A percentile compares a stretch with the other conserved stretches of the same genome.
phyloP scores from a whole-genome alignment of 2,797 vertebrate species.

The Protosalanx chinensis region DNA sequence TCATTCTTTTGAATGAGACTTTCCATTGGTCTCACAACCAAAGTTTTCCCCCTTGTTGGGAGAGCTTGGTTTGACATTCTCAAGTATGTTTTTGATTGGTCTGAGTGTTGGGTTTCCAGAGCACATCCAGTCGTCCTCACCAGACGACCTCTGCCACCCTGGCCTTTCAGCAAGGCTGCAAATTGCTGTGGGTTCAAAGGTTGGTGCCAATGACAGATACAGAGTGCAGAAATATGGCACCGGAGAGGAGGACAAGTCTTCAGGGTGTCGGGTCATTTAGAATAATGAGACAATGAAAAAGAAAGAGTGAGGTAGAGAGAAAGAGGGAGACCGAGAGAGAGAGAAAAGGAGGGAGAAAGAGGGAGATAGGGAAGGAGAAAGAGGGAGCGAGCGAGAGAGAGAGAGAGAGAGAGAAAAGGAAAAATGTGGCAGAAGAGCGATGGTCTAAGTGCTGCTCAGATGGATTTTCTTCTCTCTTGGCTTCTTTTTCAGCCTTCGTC shows the following conservation, averaged over 20 bases:
- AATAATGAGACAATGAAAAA: slow-evolving; percentile 24
- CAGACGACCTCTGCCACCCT: background rate
- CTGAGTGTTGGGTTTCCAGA: background rate
- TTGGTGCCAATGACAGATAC: slow-evolving; percentile 8
- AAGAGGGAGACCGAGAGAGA: slow-evolving; percentile 14
- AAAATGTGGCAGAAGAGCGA: slow-evolving; percentile 12
- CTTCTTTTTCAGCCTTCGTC: slow-evolving; percentile 38
- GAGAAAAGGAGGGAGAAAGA: too few relatives aligned
- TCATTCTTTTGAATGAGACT: background rate
- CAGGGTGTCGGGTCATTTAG: slow-evolving; percentile 28
- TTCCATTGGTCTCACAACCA: background rate
- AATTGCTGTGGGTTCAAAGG: slow-evolving; percentile 17
- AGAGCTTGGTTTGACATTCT: background rate
- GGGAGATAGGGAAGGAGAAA: too few relatives aligned
- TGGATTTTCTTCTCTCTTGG: background rate
- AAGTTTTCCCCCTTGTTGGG: background rate
- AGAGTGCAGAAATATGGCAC: slow-evolving; percentile 3
- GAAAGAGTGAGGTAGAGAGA: too few relatives aligned
- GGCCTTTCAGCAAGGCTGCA: slow-evolving; percentile 14
- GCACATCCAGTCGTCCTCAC: background rate
- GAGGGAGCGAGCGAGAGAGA: too few relatives aligned
- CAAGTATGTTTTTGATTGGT: background rate
- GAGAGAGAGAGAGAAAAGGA: background rate
- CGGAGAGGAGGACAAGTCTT: slow-evolving; percentile 16
- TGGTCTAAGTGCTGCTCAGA: background rate